Evolutionary conservation across 2,113 vertebrate genomes (phyloP), one percentile per base, ranked within the genome.

Genomic region (Corydoras sp.): DNA sequence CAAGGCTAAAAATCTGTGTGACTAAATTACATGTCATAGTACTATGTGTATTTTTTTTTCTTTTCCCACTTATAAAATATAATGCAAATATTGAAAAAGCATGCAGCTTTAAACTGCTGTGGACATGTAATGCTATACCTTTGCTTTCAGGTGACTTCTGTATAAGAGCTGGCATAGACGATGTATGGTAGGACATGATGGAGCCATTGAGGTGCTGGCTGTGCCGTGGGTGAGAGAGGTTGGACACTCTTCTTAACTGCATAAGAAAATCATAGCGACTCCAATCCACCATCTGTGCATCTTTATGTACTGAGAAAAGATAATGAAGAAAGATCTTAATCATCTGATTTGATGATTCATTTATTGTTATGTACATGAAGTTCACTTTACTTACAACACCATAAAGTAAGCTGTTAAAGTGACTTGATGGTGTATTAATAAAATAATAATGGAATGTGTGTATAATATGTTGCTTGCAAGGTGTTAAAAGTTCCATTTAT

Each of bases 101-200:
- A 55, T 60, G 18, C 14, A 9, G 13, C 14, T 55, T 51, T 4
- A 58, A 65, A 2, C 15, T 58, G 10, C 12, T 9, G 29, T 10
- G 35, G 31, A 8, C 4, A 32, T 24, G 18, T 8, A n/a, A 55
- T 3, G 2, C 5, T 68, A 0, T 77, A 90, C 89, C 89, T 85
- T 80, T 60, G 18, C 72, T 79, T 3, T 87, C 88, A 10, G 85
- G 82, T 55, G 88, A 88, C 65, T 59, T 79, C 69, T 84, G 85
- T 58, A 79, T 79, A 65, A 83, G 86, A 0, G 88, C 86, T 0
- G 89, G 89, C 85, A 89, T 87, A 53, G 83, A 80, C 2, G 85
- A 82, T 0, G 76, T 30, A 62, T 79, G 77, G 71, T 81, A 82
- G 12, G 64, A 53, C 3, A 74, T 18, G 0, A 53, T 49, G 31